Evolutionary conservation across 92 coral and sea anemone genomes (phyloP).

Genomic region (Epizoanthus stellaris): DNA sequence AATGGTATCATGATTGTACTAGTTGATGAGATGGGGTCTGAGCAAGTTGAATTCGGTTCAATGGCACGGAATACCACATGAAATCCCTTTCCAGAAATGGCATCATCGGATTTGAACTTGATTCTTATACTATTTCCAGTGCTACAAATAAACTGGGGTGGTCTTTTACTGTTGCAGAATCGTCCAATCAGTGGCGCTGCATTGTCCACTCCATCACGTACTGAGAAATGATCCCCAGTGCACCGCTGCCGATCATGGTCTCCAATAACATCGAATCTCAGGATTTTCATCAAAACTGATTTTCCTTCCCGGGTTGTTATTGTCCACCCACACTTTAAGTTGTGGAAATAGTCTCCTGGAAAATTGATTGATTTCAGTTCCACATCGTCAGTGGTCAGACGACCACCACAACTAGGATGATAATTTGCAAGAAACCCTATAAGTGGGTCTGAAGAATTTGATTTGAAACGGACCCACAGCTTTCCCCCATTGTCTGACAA

Average conservation of each 20-base stretch:
- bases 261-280: conserved; percentile 78
- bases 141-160: conserved; percentile 79
- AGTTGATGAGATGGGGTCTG: conserved; percentile 51
- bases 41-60: conserved; percentile 62
- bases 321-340: conserved; percentile 83
- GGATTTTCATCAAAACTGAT: conserved; percentile 64
- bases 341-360: conserved; percentile 77
- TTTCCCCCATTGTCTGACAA: conserved; percentile 57
- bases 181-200: conserved; percentile 64
- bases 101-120: conserved; percentile 78
- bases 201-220: conserved; percentile 73
- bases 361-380: conserved; percentile 67
- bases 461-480: conserved; percentile 85
- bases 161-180: conserved; percentile 78
- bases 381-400: conserved; percentile 58
- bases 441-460: conserved; percentile 77
- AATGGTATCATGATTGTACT: conserved; percentile 54
- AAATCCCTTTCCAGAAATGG: conserved; percentile 75
- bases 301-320: conserved; percentile 74
- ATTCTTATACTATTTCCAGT: conserved; percentile 57
- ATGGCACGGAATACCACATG: conserved; percentile 58
- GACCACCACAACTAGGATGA: conserved; percentile 71
- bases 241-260: conserved; percentile 64
- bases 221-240: conserved; percentile 70
- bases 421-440: conserved; percentile 79